Evolutionary conservation across 2,113 vertebrate species (phyloP), one percentile per base, ranked within the genome.

Genomic region (Vombatus ursinus): DNA sequence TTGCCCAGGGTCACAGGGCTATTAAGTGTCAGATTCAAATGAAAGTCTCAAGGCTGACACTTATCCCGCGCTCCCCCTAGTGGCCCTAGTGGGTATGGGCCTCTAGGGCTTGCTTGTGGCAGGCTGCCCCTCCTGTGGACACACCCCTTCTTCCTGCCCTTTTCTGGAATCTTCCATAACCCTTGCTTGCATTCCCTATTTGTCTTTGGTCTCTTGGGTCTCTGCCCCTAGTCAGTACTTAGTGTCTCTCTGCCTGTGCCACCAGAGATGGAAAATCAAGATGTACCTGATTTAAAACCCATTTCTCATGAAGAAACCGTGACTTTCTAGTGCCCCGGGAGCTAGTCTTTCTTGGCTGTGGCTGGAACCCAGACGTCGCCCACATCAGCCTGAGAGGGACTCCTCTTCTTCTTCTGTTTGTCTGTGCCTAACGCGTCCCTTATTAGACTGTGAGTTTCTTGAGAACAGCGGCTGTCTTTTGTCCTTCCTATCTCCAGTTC

Each of bases 1-100:
- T 0, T 51, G 49, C 89, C 0, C 0, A 90, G 22, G 50, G 22
- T 24, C 0, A 2, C 0, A 0, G 14, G 50, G n/a, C 92, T 9
- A 5, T 11, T 1, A 52, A 54, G 26, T 28, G 57, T 28, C 8
- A 28, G 9, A 28, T 28, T 31, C 54, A 57, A 57, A 57, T 8
- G 54, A 26, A 57, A 9, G 54, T 10, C 54, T 57, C 28, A 10
- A 54, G 26, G 26, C 26, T 16, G 28, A 14, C 31, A 1, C 57
- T 28, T 26, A 14, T 14, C 57, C 12, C 10, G 28, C 0, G 28
- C 57, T 28, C 57, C 57, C 16, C 61, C 61, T 68, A 37, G 61
- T 3, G 61, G 61, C 31, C 61, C 28, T 0, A 3, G 12, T 31
- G 61, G 31, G 12, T 3, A 68, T 5, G 31, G 57, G 10, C 11